These are phyloP conservation scores for Genyomyrus donnyi DNA, from an alignment of 2,113 vertebrate species.

Conservation along the genomic window DNA sequence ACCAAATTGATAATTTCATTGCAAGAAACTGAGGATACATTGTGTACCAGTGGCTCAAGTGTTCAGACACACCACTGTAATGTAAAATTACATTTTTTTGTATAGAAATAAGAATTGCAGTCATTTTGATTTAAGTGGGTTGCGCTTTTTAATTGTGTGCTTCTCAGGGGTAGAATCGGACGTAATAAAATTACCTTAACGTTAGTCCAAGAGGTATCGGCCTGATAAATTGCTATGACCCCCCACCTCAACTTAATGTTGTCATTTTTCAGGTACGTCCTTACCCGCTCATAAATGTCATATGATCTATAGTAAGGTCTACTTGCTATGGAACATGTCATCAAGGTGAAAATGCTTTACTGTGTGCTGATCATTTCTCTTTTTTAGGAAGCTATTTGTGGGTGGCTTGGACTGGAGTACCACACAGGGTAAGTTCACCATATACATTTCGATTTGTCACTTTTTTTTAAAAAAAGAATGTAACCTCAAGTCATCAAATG, in stretches of 20 bases:
- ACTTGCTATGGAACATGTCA: not conserved
- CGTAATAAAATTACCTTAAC: not conserved
- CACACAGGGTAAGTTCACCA: slow-evolving; percentile 81
- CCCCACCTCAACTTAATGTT: not conserved
- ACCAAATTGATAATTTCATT: not conserved
- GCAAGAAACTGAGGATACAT: not conserved
- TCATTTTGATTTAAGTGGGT: not conserved
- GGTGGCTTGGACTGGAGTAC: slow-evolving; percentile 98
- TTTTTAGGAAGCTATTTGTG: slow-evolving; percentile 94
- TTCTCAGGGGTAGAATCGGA: not conserved
- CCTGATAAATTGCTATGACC: not conserved
- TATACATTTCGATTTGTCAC: not conserved
- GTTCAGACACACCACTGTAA: not conserved
- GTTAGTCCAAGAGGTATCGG: not conserved
- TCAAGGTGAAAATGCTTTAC: not conserved
- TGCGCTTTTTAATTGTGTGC: not conserved
- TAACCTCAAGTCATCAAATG: not conserved
- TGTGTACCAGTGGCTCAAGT: not conserved
- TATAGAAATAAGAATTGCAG: not conserved
- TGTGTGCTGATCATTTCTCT: slow-evolving; percentile 21
- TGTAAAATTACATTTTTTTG: not conserved
- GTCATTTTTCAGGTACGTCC: not conserved
- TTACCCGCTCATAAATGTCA: not conserved
- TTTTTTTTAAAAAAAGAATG: not conserved
- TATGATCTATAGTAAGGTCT: not conserved